These are phyloP conservation scores for Chrysomallon squamiferum DNA, from an alignment of 1,140 invertebrate species.

Conservation along the genomic window DNA sequence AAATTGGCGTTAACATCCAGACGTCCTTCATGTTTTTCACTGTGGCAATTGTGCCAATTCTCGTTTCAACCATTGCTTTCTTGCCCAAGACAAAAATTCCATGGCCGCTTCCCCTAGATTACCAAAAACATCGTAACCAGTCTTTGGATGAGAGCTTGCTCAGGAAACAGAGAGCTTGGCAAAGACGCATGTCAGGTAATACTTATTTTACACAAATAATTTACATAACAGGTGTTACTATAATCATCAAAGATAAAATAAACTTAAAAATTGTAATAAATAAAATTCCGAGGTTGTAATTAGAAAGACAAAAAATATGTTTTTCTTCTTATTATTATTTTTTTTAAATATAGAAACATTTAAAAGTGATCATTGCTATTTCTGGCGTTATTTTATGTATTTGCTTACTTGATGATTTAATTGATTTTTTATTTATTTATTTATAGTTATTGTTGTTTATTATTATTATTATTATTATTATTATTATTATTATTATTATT, in stretches of 20 bases:
- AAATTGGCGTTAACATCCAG: constrained; percentile 36
- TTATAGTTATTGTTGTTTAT: too few species aligned
- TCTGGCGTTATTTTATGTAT: too few species aligned
- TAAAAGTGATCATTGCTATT: too few species aligned
- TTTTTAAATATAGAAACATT: too few species aligned
- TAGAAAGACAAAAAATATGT: too few species aligned
- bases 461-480: too few species aligned
- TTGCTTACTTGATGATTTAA: too few species aligned
- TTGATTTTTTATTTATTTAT: too few species aligned
- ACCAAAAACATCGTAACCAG: constrained; percentile 35
- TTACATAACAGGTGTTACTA: background rate
- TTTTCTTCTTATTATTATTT: background rate
- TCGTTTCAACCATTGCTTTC: constrained; percentile 53
- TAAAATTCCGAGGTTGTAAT: constrained; percentile 5
- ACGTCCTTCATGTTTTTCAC: constrained; percentile 57
- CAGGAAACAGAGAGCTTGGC: constrained; percentile 33
- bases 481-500: too few species aligned
- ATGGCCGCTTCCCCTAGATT: constrained; percentile 46
- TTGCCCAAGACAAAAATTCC: constrained; percentile 50
- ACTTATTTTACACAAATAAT: background rate
- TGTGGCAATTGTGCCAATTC: constrained; percentile 46
- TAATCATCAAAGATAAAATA: background rate
- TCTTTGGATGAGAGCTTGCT: constrained; percentile 30
- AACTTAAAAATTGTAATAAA: too few species aligned
- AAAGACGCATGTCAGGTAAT: constrained; percentile 29